Evolutionary conservation across 2,888 invertebrate species (phyloP), one percentile per base, ranked within the genome.

Genomic region (Frankliniella intonsa): DNA sequence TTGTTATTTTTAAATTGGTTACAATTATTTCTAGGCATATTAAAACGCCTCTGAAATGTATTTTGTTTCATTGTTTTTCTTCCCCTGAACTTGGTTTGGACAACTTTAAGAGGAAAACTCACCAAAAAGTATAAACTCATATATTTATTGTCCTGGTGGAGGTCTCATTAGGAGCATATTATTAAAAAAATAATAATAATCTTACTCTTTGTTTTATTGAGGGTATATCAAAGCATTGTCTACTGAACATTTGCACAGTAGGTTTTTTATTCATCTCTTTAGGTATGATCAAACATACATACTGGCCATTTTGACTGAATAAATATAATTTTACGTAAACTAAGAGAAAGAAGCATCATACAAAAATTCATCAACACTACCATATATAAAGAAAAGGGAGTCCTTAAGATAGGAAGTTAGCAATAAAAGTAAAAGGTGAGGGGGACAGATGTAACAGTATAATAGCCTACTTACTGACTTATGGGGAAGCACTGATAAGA

Each of bases 281-380:
- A 19, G 55, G 19, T 17, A 55, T 55, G 55, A 55, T 11, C 55
- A 14, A 55, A 38, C 38, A 38, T 5, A 38, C 38, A 38, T 38
- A 38, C 38, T 19, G 19, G 69, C 69, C 22, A 76, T 25, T 25
- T 25, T 76, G 69, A 76, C 69, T 76, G 69, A 76, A 76, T 76
- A 76, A 76, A 76, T 76, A 76, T 76, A 76, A 76, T 25, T 10
- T 25, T n/a, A 76, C 19, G 55, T 19, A 76, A 76, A 25, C 69
- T 76, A 62, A 17, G n/a, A 62, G n/a, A 69, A 69, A 69, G 25
- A 76, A 76, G 69, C 69, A 25, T 76, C 69, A 9, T 76, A 76
- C 69, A 76, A 76, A 76, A 76, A 38, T 22, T 76, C 69, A 25
- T 76, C 69, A 76, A 76, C 69, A 25, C 69, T 76, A 76, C 25